Evolutionary conservation across 2,113 vertebrate genomes (phyloP).

Genomic region (Eurystomus gularis): DNA sequence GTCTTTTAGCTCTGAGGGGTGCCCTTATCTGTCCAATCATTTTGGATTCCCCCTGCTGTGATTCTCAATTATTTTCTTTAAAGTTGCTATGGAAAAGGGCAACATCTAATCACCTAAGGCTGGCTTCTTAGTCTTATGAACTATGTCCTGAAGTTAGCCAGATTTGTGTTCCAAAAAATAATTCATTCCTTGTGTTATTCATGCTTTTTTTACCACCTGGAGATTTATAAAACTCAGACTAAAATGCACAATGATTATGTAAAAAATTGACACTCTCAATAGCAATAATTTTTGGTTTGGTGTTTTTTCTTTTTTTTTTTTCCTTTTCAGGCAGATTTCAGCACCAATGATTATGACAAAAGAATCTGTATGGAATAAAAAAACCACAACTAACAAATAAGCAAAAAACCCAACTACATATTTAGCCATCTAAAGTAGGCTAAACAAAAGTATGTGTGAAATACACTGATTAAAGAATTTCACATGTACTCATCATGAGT

Average conservation of each 20-base stretch:
- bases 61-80: not conserved
- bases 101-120: not conserved
- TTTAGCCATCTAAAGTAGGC: not conserved
- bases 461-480: not conserved
- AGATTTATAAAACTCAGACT: not conserved
- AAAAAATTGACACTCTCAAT: not conserved
- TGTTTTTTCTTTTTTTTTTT: not conserved
- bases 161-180: not conserved
- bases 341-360: not conserved
- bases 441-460: not conserved
- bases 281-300: not conserved
- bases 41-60: not conserved
- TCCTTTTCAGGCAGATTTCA: not conserved
- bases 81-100: not conserved
- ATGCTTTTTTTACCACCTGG: not conserved
- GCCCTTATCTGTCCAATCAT: not conserved
- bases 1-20: not conserved
- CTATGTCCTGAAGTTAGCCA: not conserved
- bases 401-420: not conserved
- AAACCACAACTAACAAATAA: not conserved
- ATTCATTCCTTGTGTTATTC: not conserved
- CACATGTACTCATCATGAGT: not conserved
- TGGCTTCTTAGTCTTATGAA: not conserved
- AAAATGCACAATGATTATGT: not conserved
- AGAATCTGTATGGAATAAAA: not conserved